A percentile compares a stretch with the other conserved stretches of the same genome.
phyloP scores from a whole-genome alignment of 1,140 invertebrate species.

The Drosophila truncata region DNA sequence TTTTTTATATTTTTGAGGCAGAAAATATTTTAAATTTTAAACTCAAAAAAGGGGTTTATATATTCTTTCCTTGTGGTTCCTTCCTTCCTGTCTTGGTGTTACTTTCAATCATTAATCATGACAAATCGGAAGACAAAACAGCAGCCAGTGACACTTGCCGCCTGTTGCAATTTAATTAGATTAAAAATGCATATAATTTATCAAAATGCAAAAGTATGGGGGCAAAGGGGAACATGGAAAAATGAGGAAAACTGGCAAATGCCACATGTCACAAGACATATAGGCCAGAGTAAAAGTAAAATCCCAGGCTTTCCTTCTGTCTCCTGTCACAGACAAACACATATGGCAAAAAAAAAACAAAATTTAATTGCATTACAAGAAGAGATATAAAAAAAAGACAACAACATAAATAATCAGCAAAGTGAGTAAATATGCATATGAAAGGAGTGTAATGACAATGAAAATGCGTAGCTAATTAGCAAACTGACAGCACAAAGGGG shows the following conservation, averaged over 20 bases:
- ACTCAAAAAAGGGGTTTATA: background rate
- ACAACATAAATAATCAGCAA: slow-evolving; percentile 26
- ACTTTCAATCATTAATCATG: slow-evolving; percentile 40
- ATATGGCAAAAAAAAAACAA: slow-evolving; percentile 73
- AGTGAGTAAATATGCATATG: slow-evolving; percentile 79
- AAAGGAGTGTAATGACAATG: slow-evolving; percentile 67
- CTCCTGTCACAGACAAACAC: slow-evolving; percentile 27
- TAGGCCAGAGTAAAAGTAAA: slow-evolving; percentile 54
- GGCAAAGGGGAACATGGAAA: background rate
- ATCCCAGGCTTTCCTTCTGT: slow-evolving; percentile 25
- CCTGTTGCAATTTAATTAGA: slow-evolving; percentile 63
- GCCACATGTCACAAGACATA: slow-evolving; percentile 69
- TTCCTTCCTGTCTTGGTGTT: background rate
- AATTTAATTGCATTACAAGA: slow-evolving; percentile 79
- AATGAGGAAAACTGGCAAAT: background rate
- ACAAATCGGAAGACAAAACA: slow-evolving; percentile 32
- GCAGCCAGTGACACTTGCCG: slow-evolving; percentile 51
- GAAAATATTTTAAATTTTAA: background rate
- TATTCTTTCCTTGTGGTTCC: background rate
- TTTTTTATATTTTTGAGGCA: background rate
- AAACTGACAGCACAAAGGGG: slow-evolving; percentile 71
- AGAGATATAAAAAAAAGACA: background rate
- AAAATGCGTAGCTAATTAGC: slow-evolving; percentile 79
- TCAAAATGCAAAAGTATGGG: slow-evolving; percentile 38
- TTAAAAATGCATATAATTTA: slow-evolving; percentile 82